Evolutionary conservation across 2,888 invertebrate genomes (phyloP), one percentile per base, ranked within the genome.

Genomic region (Drosophila robusta): DNA sequence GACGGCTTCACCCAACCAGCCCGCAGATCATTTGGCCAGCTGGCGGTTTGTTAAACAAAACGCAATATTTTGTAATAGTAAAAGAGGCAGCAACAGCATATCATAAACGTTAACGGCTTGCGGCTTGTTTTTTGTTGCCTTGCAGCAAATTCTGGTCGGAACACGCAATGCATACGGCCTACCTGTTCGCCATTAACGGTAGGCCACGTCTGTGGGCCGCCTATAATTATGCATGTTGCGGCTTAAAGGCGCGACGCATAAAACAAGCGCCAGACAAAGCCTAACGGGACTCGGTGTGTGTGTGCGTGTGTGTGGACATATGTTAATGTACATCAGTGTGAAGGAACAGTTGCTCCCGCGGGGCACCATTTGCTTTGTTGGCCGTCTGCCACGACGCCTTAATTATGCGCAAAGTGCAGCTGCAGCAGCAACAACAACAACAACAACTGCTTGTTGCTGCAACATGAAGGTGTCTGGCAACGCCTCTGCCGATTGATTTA

Each of bases 151-250:
- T 65, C 60, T 44, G 47, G 22, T 58, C 62, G 50, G 60, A 44
- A 78, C 80, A 80, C 86, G 80, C 81, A 82, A 58, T 50, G 54
- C 66, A 69, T 63, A 56, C 45, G 56, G 58, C 58, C 36, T 70
- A 69, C 63, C 63, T 57, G 44, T 41, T 42, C 45, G 51, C 50
- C 46, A 70, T 70, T 62, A 62, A 24, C 70, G 50, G 34, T 16
- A 7, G 26, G 4, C 14, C 26, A 14, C 26, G 42, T 18, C 36
- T 12, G 24, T 42, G 46, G 39, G 34, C 26, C 38, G 46, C n/a
- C 78, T 70, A 62, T 82, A 84, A 82, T 82, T 80, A 80, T 82
- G 85, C 75, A 73, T 64, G 63, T 73, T 73, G 54, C 70, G 50
- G 72, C 77, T 78, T 55, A 77, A 75, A 78, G 70, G 70, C 64